Evolutionary conservation across 2,797 vertebrate species (phyloP).

Genomic region (Lithobates pipiens): DNA sequence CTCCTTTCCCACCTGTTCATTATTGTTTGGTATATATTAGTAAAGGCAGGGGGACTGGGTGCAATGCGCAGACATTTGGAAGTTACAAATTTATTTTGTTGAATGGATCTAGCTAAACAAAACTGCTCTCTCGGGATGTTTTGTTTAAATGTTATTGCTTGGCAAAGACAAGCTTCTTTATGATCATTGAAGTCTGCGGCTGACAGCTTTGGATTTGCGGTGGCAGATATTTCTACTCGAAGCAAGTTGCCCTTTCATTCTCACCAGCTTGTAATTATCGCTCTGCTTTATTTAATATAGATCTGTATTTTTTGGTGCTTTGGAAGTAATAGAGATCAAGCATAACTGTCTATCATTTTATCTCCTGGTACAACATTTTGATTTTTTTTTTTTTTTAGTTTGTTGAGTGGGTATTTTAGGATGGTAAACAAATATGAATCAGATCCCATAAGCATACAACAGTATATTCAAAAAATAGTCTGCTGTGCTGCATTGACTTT

Average conservation of each 20-base stretch:
- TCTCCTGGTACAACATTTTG: not conserved
- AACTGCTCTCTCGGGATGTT: not conserved
- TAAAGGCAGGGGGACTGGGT: not conserved
- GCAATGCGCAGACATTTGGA: not conserved
- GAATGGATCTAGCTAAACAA: not conserved
- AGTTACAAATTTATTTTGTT: not conserved
- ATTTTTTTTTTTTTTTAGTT: not conserved
- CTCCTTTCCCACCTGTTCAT: not conserved
- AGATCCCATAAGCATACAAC: not conserved
- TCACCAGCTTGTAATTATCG: not conserved
- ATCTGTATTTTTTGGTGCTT: not conserved
- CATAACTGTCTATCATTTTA: not conserved
- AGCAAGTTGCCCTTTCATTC: not conserved
- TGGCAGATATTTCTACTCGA: not conserved
- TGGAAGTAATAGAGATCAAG: not conserved
- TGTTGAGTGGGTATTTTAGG: not conserved
- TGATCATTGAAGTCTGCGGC: not conserved
- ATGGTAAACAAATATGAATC: not conserved
- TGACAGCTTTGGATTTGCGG: not conserved
- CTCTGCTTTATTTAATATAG: not conserved
- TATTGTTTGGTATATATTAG: not conserved
- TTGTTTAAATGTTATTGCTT: slow-evolving; percentile 2
- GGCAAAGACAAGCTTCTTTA: not conserved
- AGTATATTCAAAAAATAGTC: not conserved
- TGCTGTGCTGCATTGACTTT: not conserved